A percentile compares a stretch with the other conserved stretches of the same genome.
These are phyloP conservation scores for Drosophila oshimai DNA, from an alignment of 1,140 invertebrate genomes.

Conservation along the genomic window DNA sequence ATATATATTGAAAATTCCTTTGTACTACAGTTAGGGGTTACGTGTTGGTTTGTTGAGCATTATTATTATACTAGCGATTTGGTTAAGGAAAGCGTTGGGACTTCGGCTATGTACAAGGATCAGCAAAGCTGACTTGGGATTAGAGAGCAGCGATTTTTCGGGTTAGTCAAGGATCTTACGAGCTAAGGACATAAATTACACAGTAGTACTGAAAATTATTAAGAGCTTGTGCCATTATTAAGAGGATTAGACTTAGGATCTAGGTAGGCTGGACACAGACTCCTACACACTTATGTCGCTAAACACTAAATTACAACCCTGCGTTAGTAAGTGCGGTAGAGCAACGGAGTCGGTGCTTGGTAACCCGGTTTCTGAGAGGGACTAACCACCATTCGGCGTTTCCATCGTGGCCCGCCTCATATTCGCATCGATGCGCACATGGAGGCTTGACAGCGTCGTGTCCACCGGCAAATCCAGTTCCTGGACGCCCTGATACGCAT, in stretches of 20 bases:
- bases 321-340: conserved; percentile 45
- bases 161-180: conserved; percentile 41
- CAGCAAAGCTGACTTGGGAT: conserved; percentile 20
- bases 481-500: conserved; percentile 68
- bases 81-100: conserved; percentile 69
- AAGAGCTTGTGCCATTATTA: conserved; percentile 4
- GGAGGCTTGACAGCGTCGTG: conserved; percentile 75
- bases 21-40: conserved; percentile 69
- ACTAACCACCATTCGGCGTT: conserved; percentile 82
- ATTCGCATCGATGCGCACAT: conserved; percentile 76
- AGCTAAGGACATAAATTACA: conserved; percentile 53
- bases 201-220: conserved; percentile 14
- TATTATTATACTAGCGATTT: conserved; percentile 61
- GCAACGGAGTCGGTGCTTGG: conserved; percentile 34
- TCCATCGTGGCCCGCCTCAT: conserved; percentile 76
- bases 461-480: conserved; percentile 78
- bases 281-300: conserved; percentile 17
- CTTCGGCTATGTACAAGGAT: conserved; percentile 51
- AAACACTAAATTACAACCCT: conserved; percentile 46
- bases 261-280: conserved; percentile 43
- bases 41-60: conserved; percentile 46
- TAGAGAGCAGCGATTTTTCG: conserved; percentile 1
- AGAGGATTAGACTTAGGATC: conserved; percentile 23
- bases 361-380: conserved; percentile 12
- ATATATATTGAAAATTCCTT: conserved; percentile 56